These are phyloP conservation scores for Smutsia gigantea DNA, from an alignment of 2,797 vertebrate genomes.

Conservation along the genomic window DNA sequence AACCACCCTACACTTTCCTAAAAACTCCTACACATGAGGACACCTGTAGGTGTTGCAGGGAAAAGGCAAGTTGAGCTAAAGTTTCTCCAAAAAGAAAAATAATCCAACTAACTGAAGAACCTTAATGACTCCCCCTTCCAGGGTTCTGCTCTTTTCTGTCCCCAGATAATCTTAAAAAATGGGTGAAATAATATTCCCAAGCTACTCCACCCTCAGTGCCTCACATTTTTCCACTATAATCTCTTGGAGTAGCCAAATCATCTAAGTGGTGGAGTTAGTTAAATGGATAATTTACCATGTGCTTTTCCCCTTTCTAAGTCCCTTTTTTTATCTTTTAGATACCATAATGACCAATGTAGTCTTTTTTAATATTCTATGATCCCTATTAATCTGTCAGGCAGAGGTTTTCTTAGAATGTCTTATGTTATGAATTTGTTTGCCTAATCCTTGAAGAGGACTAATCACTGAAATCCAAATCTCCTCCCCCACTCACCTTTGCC, in stretches of 20 bases:
- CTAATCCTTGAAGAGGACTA: background rate
- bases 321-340: background rate
- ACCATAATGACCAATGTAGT: background rate
- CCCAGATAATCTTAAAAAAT: background rate
- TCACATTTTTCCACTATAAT: background rate
- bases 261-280: background rate
- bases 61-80: background rate
- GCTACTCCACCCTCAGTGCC: background rate
- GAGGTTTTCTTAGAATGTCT: background rate
- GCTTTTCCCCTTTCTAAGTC: background rate
- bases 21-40: background rate
- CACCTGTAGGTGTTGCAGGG: background rate
- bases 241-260: background rate
- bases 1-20: background rate
- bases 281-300: background rate
- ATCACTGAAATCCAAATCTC: background rate
- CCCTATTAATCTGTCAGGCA: background rate
- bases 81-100: background rate
- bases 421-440: background rate
- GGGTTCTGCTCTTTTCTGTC: background rate
- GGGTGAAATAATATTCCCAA: background rate
- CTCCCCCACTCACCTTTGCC: background rate
- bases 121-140: background rate
- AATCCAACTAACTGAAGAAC: background rate
- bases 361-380: background rate